Evolutionary conservation across 2,797 vertebrate species (phyloP), one percentile per base, ranked within the genome.

Genomic region (Phataginus tetradactyla): DNA sequence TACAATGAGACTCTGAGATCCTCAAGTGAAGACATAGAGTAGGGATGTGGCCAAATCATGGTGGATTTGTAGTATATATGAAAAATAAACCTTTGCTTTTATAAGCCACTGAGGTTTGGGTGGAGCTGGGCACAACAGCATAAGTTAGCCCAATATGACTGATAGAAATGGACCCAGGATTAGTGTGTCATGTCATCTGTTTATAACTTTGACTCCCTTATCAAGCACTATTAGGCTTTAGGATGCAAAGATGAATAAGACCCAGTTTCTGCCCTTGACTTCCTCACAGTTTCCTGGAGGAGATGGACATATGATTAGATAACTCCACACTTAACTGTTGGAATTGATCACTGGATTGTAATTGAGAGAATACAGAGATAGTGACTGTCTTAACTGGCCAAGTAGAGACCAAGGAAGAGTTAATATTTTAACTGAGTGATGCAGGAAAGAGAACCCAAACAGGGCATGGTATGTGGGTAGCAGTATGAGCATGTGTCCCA

Each of bases 171-270:
- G 9, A 51, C 32, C 42, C 12, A 34, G 34, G 23, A 68, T 29
- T 55, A 15, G n/a, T 64, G 53, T 17, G 27, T 34, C 55, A 18
- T 49, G 68, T 59, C 61, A 59, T 77, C 21, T 39, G 86, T 9
- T 80, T 94, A 34, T 4, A 85, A 25, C 32, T 83, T 93, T 51
- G 37, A 59, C 86, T 92, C 5, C 77, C 27, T 72, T 77, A 10
- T 32, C 66, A 85, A 80, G 14, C 39, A 34, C 74, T 53, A 0
- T 84, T 71, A 94, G 17, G 15, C 6, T 71, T n/a, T 42, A 29
- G 42, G 20, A n/a, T 91, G 34, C 59, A 92, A 37, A 94, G 68
- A 68, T 87, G 37, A 95, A 2, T 27, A 68, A 86, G 79, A 81
- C 37, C 27, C 14, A 69, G 15, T 15, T 74, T 88, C 94, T 64